These are phyloP conservation scores for Belgica antarctica DNA, from an alignment of 2,888 invertebrate species.

Conservation along the genomic window DNA sequence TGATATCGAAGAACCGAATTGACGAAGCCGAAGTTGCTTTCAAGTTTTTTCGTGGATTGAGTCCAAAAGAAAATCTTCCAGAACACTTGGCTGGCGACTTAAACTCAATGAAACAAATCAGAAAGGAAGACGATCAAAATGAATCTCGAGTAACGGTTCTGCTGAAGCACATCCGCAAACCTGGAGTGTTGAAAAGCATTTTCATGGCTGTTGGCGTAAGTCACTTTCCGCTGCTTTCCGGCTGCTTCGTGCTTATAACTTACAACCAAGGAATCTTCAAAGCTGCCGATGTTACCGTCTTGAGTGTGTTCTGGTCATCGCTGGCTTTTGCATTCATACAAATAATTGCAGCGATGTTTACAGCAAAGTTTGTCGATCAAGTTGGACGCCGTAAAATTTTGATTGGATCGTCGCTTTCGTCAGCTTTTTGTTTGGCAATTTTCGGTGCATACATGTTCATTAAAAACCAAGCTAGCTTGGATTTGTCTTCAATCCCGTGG, in stretches of 20 bases:
- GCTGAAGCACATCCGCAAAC: constrained; percentile 15
- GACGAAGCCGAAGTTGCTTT: constrained; percentile 60
- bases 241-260: constrained; percentile 36
- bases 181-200: constrained; percentile 27
- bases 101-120: constrained; percentile 2
- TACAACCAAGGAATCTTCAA: constrained; percentile 38
- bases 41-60: constrained; percentile 30
- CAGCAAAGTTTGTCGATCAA: constrained; percentile 50
- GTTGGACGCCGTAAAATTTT: constrained; percentile 51
- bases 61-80: not conserved
- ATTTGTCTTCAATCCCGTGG: not conserved
- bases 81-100: not conserved
- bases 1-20: constrained; percentile 60
- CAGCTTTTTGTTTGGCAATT: constrained; percentile 46
- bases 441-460: constrained; percentile 38
- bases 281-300: not conserved
- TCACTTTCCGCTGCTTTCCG: constrained; percentile 34
- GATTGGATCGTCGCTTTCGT: constrained; percentile 50
- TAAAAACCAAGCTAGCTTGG: not conserved
- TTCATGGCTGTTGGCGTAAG: constrained; percentile 25
- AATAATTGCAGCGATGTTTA: constrained; percentile 29
- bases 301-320: constrained; percentile 35
- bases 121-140: not conserved
- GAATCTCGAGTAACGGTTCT: not conserved
- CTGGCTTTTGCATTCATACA: constrained; percentile 36